Percentiles rank a stretch among this genome's conserved stretches.
Evolutionary conservation across 2,797 vertebrate species (phyloP).

Genomic region (Menidia menidia): DNA sequence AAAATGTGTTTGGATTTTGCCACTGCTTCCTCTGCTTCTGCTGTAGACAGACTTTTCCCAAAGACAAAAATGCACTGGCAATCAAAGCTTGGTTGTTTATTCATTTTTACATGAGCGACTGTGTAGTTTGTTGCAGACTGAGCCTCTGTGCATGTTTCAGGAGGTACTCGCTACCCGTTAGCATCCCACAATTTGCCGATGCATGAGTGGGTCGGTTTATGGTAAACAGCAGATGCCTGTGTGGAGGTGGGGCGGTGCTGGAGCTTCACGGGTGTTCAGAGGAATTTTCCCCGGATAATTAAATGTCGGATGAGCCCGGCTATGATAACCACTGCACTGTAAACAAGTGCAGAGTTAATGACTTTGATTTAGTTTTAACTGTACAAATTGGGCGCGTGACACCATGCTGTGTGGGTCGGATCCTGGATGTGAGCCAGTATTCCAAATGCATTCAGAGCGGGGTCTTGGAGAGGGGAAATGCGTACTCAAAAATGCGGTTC

Average conservation of each 20-base stretch:
- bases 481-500: constrained; percentile 44
- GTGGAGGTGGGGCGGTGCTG: neutral
- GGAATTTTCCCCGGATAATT: constrained; percentile 18
- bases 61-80: neutral
- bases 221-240: constrained; percentile 13
- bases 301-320: constrained; percentile 34
- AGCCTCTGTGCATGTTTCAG: neutral
- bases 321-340: constrained; percentile 4
- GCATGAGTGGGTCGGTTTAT: constrained; percentile 15
- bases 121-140: neutral
- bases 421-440: constrained; percentile 23
- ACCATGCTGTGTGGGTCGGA: constrained; percentile 13
- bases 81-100: too few species aligned
- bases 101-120: too few species aligned
- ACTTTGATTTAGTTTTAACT: constrained; percentile 24
- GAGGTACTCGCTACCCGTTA: constrained; percentile 22
- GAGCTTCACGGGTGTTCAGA: constrained; percentile 6
- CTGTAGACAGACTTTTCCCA: neutral
- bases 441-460: constrained; percentile 21
- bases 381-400: constrained; percentile 17
- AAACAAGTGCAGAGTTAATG: constrained; percentile 37
- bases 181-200: constrained; percentile 8
- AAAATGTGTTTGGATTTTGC: neutral
- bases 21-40: neutral
- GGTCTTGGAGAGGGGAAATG: constrained; percentile 21